Evolutionary conservation across 2,888 invertebrate species (phyloP).

Genomic region (Xylota segnis): DNA sequence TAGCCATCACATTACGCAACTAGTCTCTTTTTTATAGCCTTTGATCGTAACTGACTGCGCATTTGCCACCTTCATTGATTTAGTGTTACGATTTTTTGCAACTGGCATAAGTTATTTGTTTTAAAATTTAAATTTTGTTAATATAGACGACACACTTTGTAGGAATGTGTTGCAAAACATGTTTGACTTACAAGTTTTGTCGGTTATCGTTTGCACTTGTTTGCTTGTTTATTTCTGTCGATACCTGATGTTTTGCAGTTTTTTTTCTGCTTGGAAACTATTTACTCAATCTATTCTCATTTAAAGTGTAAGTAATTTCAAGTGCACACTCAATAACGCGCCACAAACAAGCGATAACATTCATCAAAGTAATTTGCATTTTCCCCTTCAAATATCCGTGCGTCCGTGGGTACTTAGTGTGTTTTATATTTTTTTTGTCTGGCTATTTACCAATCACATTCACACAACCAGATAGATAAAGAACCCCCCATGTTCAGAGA

Average conservation of each 20-base stretch:
- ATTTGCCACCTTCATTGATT: neutral
- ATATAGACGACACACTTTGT: neutral
- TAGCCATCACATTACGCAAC: no score
- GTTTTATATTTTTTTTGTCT: neutral
- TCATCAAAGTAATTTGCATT: constrained; percentile 63
- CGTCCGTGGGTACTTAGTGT: neutral
- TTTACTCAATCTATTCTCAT: constrained; percentile 2
- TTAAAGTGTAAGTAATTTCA: constrained; percentile 60
- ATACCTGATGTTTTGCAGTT: constrained; percentile 21
- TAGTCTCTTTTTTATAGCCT: no score
- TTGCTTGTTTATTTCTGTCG: constrained; percentile 3
- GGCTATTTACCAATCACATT: constrained; percentile 41
- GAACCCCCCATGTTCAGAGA: neutral
- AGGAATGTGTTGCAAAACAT: neutral
- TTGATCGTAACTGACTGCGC: neutral
- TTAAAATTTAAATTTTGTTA: constrained; percentile 8
- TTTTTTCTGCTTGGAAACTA: neutral
- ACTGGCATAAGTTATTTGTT: neutral
- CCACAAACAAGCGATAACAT: constrained; percentile 34
- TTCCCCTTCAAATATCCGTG: constrained; percentile 33
- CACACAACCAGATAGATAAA: constrained; percentile 19
- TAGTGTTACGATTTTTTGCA: neutral
- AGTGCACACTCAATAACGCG: constrained; percentile 68
- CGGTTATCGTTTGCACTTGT: neutral
- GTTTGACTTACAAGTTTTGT: neutral